Evolutionary conservation across 1,140 invertebrate genomes (phyloP).

Genomic region (Caenorhabditis tropicalis): DNA sequence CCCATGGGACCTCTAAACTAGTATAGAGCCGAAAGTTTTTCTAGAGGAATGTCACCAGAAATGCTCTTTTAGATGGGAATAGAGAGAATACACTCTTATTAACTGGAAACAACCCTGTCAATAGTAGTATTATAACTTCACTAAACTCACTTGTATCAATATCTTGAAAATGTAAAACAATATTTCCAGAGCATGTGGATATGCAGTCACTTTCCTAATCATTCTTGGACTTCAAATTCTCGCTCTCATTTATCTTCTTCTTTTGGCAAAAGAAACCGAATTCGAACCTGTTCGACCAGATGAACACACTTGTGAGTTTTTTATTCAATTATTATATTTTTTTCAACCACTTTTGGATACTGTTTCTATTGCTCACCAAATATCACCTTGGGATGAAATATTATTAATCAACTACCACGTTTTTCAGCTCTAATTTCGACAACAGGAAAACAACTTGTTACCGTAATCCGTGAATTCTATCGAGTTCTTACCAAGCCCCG

Average conservation of each 20-base stretch:
- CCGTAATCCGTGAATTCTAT: constrained; percentile 45
- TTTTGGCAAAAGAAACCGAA: constrained; percentile 32
- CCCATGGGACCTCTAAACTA: too few species aligned
- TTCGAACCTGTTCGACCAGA: background rate
- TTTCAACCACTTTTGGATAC: background rate
- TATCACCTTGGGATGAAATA: too few species aligned
- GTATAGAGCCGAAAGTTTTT: too few species aligned
- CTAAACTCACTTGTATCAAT: too few species aligned
- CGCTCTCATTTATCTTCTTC: constrained; percentile 47
- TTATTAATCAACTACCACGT: background rate
- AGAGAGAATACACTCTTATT: too few species aligned
- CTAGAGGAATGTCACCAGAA: too few species aligned
- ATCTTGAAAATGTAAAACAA: too few species aligned
- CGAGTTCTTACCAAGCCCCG: constrained; percentile 29
- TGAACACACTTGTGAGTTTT: constrained; percentile 31
- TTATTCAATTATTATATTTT: background rate
- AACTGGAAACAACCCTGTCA: too few species aligned
- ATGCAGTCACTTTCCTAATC: constrained; percentile 51
- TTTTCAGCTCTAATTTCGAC: constrained; percentile 10
- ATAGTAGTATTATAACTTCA: too few species aligned
- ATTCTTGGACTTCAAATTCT: constrained; percentile 44
- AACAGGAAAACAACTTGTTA: background rate
- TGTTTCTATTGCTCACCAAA: background rate
- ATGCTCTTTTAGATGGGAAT: too few species aligned
- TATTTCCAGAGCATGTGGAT: constrained; percentile 50